Conservation (phyloP, 2,888 invertebrate genomes). For the Pachydiplax longipennis region DNA sequence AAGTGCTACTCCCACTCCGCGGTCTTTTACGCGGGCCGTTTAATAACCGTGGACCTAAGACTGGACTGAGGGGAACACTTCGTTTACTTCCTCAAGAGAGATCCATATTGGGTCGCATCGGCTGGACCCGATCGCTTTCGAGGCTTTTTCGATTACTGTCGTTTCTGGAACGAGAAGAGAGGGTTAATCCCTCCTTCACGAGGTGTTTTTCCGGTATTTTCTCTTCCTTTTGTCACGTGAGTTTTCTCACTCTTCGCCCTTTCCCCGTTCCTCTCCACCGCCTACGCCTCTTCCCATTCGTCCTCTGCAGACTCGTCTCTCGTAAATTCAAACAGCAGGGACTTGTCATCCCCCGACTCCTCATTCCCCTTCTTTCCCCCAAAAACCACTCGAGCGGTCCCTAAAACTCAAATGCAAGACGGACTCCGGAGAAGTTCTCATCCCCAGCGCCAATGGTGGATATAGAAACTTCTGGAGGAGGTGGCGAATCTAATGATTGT, state of each 20-base stretch:
- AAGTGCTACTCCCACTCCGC: not conserved
- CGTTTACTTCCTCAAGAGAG: not conserved
- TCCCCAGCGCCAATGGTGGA: not conserved
- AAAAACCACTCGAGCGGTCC: not conserved
- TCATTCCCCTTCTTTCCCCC: not conserved
- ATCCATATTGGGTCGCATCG: slow-evolving; percentile 8
- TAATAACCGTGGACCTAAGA: not conserved
- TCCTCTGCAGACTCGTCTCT: not conserved
- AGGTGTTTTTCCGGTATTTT: not conserved
- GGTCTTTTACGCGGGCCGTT: not conserved
- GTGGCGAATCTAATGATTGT: not conserved
- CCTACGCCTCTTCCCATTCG: not conserved
- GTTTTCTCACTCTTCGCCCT: not conserved
- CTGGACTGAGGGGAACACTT: not conserved
- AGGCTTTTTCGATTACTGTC: not conserved
- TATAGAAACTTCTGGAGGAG: too few species aligned
- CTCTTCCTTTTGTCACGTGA: not conserved
- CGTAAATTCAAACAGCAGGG: not conserved
- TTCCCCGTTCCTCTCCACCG: not conserved
- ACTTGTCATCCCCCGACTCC: not conserved
- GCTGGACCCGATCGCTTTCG: not conserved
- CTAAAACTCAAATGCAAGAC: not conserved
- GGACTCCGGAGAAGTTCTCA: not conserved
- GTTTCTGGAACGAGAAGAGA: not conserved
- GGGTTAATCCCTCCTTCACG: not conserved